Evolutionary conservation across 2,888 invertebrate genomes (phyloP).

Genomic region (Chorisops tibialis): DNA sequence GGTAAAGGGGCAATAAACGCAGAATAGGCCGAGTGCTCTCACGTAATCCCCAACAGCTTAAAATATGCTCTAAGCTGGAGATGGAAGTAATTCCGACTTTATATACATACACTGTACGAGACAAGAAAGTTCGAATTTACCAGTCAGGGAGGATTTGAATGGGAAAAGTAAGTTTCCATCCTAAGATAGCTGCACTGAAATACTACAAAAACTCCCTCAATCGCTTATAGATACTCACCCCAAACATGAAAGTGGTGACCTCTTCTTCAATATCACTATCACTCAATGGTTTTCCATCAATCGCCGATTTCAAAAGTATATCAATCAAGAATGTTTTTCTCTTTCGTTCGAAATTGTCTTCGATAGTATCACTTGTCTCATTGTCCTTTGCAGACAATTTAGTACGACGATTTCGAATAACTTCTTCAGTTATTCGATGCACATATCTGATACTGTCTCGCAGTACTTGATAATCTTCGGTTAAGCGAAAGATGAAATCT

Average conservation of each 20-base stretch:
- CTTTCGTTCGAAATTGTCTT: constrained; percentile 49
- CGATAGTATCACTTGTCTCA: neutral
- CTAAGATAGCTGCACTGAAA: too few relatives aligned
- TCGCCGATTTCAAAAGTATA: constrained; percentile 57
- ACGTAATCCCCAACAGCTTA: too few relatives aligned
- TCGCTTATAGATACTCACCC: constrained; percentile 34
- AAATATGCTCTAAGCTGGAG: too few relatives aligned
- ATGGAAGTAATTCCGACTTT: too few relatives aligned
- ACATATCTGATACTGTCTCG: constrained; percentile 9
- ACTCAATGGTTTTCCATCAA: constrained; percentile 55
- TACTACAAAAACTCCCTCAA: too few relatives aligned
- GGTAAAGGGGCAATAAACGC: too few relatives aligned
- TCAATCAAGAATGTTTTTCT: constrained; percentile 62
- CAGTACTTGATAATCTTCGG: constrained; percentile 1
- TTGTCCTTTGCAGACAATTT: neutral
- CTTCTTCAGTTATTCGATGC: constrained; percentile 16
- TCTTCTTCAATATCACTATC: constrained; percentile 60
- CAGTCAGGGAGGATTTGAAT: too few relatives aligned
- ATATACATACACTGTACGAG: too few relatives aligned
- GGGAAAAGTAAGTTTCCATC: too few relatives aligned
- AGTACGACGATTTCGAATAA: constrained; percentile 23
- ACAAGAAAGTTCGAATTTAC: too few relatives aligned
- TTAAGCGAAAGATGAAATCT: constrained; percentile 14
- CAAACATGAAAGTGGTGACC: constrained; percentile 67
- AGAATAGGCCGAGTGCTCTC: too few relatives aligned